phyloP scores from a whole-genome alignment of 2,797 vertebrate species.

The Alexandromys oeconomus region DNA sequence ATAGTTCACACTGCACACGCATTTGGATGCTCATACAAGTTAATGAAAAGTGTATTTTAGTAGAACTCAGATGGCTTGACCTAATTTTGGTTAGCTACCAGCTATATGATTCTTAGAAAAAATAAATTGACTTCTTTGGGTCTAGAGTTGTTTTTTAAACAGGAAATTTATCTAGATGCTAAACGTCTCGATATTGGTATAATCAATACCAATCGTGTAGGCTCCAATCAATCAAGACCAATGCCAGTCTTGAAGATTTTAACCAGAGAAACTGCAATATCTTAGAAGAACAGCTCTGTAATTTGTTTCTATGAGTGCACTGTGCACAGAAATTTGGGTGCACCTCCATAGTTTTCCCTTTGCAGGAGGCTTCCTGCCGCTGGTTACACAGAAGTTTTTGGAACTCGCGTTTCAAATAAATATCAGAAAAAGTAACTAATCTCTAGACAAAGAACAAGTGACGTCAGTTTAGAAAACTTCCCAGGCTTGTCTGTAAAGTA shows the following conservation, averaged over 20 bases:
- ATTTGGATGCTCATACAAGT: slow-evolving; percentile 23
- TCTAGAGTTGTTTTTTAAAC: slow-evolving; percentile 48
- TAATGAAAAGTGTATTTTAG: slow-evolving; percentile 30
- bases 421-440: slow-evolving; percentile 38
- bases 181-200: background rate
- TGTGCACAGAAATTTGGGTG: background rate
- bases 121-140: slow-evolving; percentile 39
- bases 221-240: background rate
- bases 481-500: slow-evolving; percentile 20
- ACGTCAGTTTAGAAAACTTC: slow-evolving; percentile 23
- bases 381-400: slow-evolving; percentile 17
- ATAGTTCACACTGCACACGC: background rate
- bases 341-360: background rate
- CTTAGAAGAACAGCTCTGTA: background rate
- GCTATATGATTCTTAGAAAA: slow-evolving; percentile 24
- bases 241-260: background rate
- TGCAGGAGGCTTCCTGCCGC: background rate
- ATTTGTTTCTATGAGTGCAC: slow-evolving; percentile 17
- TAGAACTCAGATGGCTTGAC: slow-evolving; percentile 17
- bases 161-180: background rate
- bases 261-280: background rate
- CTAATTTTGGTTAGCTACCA: background rate
- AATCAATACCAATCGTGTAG: background rate
- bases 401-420: slow-evolving; percentile 1
- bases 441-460: slow-evolving; percentile 18